These are phyloP conservation scores for Tetramorium parvispinum DNA, from an alignment of 1,140 invertebrate genomes.

Conservation along the genomic window DNA sequence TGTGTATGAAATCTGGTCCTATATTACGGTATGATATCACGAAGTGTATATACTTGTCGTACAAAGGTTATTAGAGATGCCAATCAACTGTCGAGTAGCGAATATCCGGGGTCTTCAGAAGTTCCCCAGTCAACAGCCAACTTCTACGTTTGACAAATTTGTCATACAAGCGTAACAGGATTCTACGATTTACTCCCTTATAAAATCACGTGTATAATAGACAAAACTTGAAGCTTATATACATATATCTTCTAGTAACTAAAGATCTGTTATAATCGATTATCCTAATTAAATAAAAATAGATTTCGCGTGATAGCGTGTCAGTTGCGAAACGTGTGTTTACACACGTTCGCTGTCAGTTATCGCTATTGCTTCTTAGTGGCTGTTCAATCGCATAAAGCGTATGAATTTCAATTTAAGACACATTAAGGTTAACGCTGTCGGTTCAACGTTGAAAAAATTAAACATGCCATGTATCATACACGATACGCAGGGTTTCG, in stretches of 20 bases:
- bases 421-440: conserved; percentile 21
- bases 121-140: conserved; percentile 13
- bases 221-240: background rate
- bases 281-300: background rate
- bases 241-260: background rate
- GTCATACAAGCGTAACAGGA: conserved; percentile 3
- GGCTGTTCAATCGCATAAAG: conserved; percentile 12
- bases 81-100: conserved; percentile 26
- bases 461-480: conserved; percentile 35
- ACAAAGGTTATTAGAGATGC: conserved; percentile 19
- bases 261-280: background rate
- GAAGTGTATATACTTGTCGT: background rate
- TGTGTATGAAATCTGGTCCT: background rate
- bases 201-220: background rate
- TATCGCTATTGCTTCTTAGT: background rate
- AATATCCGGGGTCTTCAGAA: conserved; percentile 42
- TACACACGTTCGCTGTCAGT: conserved; percentile 4
- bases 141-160: conserved; percentile 15
- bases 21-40: background rate
- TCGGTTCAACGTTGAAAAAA: conserved; percentile 27
- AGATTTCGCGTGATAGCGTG: too few species aligned
- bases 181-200: background rate
- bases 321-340: background rate
- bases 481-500: conserved; percentile 14
- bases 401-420: conserved; percentile 45